phyloP scores from a whole-genome alignment of 2,797 vertebrate genomes.

The Etheostoma nigrum region DNA sequence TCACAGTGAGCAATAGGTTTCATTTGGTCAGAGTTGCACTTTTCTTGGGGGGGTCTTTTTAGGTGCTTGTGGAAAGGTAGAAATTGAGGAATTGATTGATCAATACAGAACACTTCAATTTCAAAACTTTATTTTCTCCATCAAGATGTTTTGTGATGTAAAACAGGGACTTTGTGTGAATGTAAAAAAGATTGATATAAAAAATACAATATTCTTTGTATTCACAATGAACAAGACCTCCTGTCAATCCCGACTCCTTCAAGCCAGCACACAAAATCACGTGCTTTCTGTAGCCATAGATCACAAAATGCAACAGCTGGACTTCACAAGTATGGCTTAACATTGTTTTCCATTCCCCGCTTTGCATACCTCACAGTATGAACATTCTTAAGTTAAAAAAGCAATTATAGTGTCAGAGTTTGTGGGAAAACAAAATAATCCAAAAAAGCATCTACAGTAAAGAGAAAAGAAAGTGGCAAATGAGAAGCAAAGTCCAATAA shows the following conservation, averaged over 20 bases:
- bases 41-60: neutral
- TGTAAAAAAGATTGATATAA: neutral
- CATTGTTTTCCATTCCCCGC: neutral
- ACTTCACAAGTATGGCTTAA: neutral
- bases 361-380: neutral
- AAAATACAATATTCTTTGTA: neutral
- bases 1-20: constrained; percentile 6
- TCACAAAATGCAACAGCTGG: neutral
- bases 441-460: neutral
- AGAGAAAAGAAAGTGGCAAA: neutral
- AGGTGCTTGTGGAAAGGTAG: neutral
- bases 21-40: neutral
- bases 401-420: constrained; percentile 10
- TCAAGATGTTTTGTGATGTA: neutral
- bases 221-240: neutral
- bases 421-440: neutral
- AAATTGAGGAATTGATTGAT: neutral
- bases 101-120: neutral
- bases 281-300: neutral
- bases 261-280: neutral
- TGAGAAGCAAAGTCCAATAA: neutral
- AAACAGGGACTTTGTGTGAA: neutral
- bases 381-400: constrained; percentile 5
- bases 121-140: neutral
- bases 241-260: neutral